Evolutionary conservation across 2,113 vertebrate genomes (phyloP).

Genomic region (Scalopus aquaticus): DNA sequence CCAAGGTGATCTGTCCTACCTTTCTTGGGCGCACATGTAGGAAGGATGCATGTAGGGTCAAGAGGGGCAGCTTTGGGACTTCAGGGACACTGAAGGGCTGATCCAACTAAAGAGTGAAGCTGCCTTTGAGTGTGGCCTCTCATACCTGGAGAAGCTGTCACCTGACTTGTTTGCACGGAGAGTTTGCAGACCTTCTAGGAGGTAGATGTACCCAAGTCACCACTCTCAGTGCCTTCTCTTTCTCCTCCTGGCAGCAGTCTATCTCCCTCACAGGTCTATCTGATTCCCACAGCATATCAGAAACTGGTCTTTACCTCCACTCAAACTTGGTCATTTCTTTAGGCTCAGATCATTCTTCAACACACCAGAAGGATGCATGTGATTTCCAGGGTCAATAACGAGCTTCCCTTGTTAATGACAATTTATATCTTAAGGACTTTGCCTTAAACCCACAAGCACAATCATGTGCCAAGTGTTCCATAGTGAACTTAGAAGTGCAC

Average conservation of each 20-base stretch:
- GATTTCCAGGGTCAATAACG: background rate
- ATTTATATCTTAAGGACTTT: slow-evolving; percentile 7
- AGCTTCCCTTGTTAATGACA: background rate
- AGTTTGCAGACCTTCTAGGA: background rate
- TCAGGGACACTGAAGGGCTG: too few relatives aligned
- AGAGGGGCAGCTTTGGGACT: background rate
- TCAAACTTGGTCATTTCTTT: background rate
- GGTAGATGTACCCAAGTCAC: fast-evolving
- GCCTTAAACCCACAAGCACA: background rate
- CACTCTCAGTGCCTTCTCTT: background rate
- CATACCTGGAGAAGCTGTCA: background rate
- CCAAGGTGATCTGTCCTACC: background rate
- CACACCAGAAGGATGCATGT: background rate
- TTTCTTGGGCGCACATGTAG: background rate
- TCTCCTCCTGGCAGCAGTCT: background rate
- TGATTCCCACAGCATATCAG: background rate
- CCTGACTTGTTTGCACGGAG: background rate
- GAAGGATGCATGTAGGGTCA: background rate
- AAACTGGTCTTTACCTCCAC: background rate
- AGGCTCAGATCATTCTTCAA: background rate
- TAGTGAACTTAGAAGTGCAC: background rate
- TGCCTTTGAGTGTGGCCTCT: background rate
- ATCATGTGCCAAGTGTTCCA: background rate
- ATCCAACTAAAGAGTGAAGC: background rate
- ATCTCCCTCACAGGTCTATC: background rate